phyloP scores from a whole-genome alignment of 2,888 invertebrate genomes.

The Andrena haemorrhoa region DNA sequence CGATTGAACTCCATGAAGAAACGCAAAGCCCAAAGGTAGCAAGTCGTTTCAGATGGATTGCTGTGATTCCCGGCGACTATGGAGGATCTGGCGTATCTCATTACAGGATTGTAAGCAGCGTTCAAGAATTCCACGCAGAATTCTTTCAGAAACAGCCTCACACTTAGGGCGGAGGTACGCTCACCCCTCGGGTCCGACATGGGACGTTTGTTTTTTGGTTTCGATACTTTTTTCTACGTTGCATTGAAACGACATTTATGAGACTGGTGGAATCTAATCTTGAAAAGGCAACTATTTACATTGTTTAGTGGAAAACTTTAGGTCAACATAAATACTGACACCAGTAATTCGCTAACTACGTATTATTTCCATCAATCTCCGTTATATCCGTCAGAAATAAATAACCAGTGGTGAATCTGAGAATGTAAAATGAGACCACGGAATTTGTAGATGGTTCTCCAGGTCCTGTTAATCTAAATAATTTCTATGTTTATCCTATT shows the following conservation, averaged over 20 bases:
- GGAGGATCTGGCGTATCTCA: conserved; percentile 94
- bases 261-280: background rate
- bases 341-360: too few relatives aligned
- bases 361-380: too few relatives aligned
- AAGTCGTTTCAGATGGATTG: conserved; percentile 95
- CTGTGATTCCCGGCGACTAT: conserved; percentile 88
- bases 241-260: background rate
- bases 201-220: conserved; percentile 91
- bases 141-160: conserved; percentile 95
- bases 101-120: conserved; percentile 96
- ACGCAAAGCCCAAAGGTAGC: conserved; percentile 96
- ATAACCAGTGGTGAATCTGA: too few relatives aligned
- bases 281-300: background rate
- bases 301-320: too few relatives aligned
- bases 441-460: too few relatives aligned
- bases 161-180: conserved; percentile 94
- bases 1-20: conserved; percentile 99
- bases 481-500: too few relatives aligned
- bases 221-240: conserved; percentile 86
- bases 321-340: too few relatives aligned
- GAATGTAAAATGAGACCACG: too few relatives aligned
- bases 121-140: conserved; percentile 97
- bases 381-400: too few relatives aligned
- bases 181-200: conserved; percentile 88
- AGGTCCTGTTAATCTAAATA: too few relatives aligned